These are phyloP conservation scores for Sebastes iracundus DNA, from an alignment of 2,797 vertebrate genomes.

Conservation along the genomic window DNA sequence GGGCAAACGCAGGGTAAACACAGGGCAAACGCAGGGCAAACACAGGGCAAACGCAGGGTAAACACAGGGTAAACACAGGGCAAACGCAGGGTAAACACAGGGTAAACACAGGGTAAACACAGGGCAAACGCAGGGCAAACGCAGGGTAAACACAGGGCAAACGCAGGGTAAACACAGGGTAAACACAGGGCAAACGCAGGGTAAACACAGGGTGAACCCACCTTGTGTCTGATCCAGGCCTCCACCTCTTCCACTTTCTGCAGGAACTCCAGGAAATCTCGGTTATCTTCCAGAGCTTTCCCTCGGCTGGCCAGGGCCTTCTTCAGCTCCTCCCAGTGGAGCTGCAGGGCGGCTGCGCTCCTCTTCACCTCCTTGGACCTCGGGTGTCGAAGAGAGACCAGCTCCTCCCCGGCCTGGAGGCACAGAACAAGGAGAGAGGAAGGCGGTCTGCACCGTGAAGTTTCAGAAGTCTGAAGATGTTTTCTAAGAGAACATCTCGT, in stretches of 20 bases:
- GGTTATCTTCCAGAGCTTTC: slow-evolving; percentile 86
- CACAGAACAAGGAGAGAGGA: neutral
- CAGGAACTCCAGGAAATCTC: slow-evolving; percentile 90
- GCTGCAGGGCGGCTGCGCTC: slow-evolving; percentile 72
- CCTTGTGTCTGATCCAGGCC: slow-evolving; percentile 93
- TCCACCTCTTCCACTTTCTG: slow-evolving; percentile 90
- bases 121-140: neutral
- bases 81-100: rapidly evolving
- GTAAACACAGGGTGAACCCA: slow-evolving; percentile 7
- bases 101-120: rapidly evolving
- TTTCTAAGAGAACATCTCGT: neutral
- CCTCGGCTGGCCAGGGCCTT: slow-evolving; percentile 78
- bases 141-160: rapidly evolving
- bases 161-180: too few species aligned
- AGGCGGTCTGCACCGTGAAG: neutral
- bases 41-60: rapidly evolving
- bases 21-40: rapidly evolving
- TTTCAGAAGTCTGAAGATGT: neutral
- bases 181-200: too few species aligned
- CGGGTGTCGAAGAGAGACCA: slow-evolving; percentile 80
- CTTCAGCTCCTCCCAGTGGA: slow-evolving; percentile 87
- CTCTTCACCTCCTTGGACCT: slow-evolving; percentile 77
- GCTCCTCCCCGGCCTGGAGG: slow-evolving; percentile 82
- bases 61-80: too few species aligned
- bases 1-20: too few species aligned